Evolutionary conservation across 1,140 invertebrate genomes (phyloP).

Genomic region (Dreissena polymorpha): DNA sequence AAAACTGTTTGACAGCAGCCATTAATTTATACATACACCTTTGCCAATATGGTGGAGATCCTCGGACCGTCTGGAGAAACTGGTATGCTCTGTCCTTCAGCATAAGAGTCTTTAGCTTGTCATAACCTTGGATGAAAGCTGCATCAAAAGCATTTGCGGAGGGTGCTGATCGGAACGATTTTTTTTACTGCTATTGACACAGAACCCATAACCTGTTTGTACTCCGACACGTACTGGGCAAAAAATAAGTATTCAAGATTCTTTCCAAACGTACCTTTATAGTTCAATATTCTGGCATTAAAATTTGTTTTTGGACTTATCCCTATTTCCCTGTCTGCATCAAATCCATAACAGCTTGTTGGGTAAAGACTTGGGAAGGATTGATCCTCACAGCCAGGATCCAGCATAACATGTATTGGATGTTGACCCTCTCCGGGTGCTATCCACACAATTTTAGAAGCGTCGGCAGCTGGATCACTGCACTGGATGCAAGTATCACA

Average conservation of each 20-base stretch:
- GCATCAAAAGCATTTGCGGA: neutral
- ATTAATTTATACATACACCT: slow-evolving; percentile 20
- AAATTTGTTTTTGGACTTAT: slow-evolving; percentile 48
- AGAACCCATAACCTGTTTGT: slow-evolving; percentile 31
- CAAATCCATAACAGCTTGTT: slow-evolving; percentile 42
- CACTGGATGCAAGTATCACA: slow-evolving; percentile 35
- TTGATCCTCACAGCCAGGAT: slow-evolving; percentile 8
- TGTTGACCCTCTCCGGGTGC: slow-evolving; percentile 42
- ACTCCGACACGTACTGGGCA: slow-evolving; percentile 39
- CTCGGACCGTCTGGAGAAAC: neutral
- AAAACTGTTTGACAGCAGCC: slow-evolving; percentile 25
- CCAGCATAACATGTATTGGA: slow-evolving; percentile 34
- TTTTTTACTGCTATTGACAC: slow-evolving; percentile 43
- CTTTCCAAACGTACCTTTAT: slow-evolving; percentile 22
- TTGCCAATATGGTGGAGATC: slow-evolving; percentile 19
- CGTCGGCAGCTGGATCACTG: slow-evolving; percentile 16
- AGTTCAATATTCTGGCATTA: slow-evolving; percentile 41
- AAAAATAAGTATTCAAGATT: neutral
- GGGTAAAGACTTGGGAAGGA: slow-evolving; percentile 46
- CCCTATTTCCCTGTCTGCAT: neutral
- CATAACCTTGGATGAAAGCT: slow-evolving; percentile 11
- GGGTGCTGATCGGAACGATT: slow-evolving; percentile 6
- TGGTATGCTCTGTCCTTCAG: slow-evolving; percentile 13
- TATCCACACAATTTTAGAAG: slow-evolving; percentile 16
- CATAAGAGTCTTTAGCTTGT: slow-evolving; percentile 10